Conservation (phyloP, 2,113 vertebrate species). For the Chaetodon auriga region DNA sequence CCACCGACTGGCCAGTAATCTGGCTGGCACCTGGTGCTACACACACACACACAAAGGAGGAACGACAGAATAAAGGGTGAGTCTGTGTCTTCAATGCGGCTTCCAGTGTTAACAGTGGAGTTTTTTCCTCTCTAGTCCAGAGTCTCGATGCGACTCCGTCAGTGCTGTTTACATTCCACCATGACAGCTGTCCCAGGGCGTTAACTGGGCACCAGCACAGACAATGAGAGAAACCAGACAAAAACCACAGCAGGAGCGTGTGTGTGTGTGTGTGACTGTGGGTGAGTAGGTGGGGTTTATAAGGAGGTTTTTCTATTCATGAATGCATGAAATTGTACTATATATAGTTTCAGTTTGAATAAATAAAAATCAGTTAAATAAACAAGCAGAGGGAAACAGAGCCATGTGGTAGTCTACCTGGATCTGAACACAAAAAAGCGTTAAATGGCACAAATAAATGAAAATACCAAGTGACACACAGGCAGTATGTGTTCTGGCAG, state of each 20-base stretch:
- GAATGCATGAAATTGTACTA: not conserved
- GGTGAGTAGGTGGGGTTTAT: not conserved
- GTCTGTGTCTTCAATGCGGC: conserved; percentile 33
- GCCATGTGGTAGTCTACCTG: not conserved
- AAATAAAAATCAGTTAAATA: not conserved
- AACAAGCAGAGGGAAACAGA: not conserved
- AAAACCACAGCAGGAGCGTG: conserved; percentile 2
- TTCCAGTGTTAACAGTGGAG: conserved; percentile 11
- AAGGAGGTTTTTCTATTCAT: not conserved
- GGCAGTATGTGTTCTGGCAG: not conserved
- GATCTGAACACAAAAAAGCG: not conserved
- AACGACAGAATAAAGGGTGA: conserved; percentile 22
- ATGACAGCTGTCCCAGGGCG: conserved; percentile 29
- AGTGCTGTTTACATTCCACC: conserved; percentile 32
- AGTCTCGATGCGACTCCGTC: conserved; percentile 30
- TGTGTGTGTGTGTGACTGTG: not conserved
- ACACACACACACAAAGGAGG: conserved; percentile 6
- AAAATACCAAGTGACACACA: not conserved
- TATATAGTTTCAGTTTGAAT: not conserved
- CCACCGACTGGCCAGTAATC: conserved; percentile 50
- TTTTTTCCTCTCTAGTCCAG: not conserved
- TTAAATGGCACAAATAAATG: not conserved
- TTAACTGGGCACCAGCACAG: conserved; percentile 14
- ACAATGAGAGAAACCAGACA: conserved; percentile 32
- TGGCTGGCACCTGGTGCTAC: conserved; percentile 49